Evolutionary conservation across 2,797 vertebrate species (phyloP).

Genomic region (Xenopus petersii): DNA sequence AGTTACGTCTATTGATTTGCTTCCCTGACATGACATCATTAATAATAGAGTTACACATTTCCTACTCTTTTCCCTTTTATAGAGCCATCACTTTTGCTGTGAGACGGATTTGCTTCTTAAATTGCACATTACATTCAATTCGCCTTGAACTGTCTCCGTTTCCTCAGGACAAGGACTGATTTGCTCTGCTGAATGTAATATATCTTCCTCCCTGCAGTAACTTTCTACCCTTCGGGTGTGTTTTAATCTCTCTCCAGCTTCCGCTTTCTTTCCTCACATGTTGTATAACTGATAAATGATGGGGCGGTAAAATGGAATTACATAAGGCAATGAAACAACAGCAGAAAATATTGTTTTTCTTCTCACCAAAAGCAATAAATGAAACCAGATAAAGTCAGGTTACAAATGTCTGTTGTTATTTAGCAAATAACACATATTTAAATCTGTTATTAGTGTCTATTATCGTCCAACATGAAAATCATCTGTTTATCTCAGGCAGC

Average conservation of each 20-base stretch:
- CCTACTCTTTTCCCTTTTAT: not conserved
- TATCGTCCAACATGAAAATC: no score
- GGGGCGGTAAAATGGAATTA: not conserved
- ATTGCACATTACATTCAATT: not conserved
- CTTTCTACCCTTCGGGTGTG: no score
- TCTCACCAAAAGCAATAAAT: not conserved
- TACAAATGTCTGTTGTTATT: not conserved
- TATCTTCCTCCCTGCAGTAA: no score
- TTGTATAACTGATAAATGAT: not conserved
- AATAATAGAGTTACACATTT: not conserved
- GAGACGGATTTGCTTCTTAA: not conserved
- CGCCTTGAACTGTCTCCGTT: not conserved
- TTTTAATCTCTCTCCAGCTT: no score
- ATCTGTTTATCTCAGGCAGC: no score
- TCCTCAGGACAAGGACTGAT: not conserved
- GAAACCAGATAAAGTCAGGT: not conserved
- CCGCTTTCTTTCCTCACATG: no score
- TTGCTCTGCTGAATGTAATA: not conserved
- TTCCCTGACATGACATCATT: not conserved
- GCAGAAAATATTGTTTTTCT: not conserved
- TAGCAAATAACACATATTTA: not conserved
- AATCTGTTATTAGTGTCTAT: not conserved
- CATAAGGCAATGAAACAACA: not conserved
- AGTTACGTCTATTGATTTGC: not conserved
- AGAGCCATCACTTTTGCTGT: not conserved